Percentiles rank a stretch among this genome's conserved stretches.
Conservation (phyloP, 2,113 vertebrate genomes). For the Embiotoca jacksoni region DNA sequence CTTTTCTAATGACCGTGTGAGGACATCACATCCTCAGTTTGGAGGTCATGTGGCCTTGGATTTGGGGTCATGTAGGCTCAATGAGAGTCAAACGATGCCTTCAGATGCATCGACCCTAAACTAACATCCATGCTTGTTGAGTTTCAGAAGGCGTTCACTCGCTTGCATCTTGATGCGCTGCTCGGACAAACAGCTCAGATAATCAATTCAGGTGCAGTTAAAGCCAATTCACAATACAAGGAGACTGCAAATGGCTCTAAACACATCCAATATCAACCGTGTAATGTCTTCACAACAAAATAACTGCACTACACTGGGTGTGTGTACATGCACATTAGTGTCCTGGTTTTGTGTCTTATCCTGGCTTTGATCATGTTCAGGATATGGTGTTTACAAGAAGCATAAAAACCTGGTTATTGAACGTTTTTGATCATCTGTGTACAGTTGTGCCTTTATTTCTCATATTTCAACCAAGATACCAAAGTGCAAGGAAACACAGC, state of each 20-base stretch:
- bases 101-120: slow-evolving; percentile 38
- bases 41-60: slow-evolving; percentile 20
- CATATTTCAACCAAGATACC: no score
- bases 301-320: background rate
- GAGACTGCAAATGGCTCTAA: slow-evolving; percentile 6
- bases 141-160: slow-evolving; percentile 4
- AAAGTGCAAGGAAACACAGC: background rate
- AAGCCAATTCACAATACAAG: slow-evolving; percentile 35
- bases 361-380: no score
- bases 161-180: background rate
- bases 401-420: no score
- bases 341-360: no score
- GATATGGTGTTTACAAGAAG: no score
- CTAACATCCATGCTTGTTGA: slow-evolving; percentile 13
- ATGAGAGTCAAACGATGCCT: slow-evolving; percentile 16
- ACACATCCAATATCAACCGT: slow-evolving; percentile 6
- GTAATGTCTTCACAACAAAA: slow-evolving; percentile 17
- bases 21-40: slow-evolving; percentile 13
- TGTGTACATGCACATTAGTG: no score
- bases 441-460: no score
- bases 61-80: slow-evolving; percentile 35
- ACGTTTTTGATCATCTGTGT: no score
- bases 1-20: slow-evolving; percentile 33
- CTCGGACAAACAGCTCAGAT: slow-evolving; percentile 3
- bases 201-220: slow-evolving; percentile 42